Base-by-base conservation (phyloP, 1,140 invertebrate genomes). In the Drosophila tani region DNA sequence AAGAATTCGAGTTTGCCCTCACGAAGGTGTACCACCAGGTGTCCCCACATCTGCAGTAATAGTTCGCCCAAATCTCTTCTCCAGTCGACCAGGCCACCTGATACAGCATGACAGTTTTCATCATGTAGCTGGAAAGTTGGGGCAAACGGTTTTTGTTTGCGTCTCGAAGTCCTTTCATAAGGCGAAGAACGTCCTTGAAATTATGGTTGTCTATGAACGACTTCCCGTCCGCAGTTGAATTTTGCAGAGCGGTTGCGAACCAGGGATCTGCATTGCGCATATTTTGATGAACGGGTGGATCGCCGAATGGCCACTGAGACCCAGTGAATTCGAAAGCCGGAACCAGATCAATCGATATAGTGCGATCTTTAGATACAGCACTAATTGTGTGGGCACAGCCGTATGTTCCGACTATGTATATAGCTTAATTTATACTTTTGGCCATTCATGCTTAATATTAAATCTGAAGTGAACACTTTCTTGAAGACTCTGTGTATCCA, bases 131-230 rank as follows among this genome's bases (percentile, higher is more conserved):
- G 32, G 38, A 51, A 32, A 79, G 19, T 46, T 70, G 64, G 2
- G 65, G 58, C 32, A 79, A 21, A 1, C 41, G 40, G 0, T 12
- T 15, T 24, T 5, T 6, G 38, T 75, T 29, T 35, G 45, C 38
- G 7, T 79, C 74, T 8, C 74, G 58, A 29, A 79, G 21, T 27
- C 27, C 58, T 15, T 78, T 79, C 76, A 78, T 79, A 8, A 79
- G 55, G 4, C 58, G 66, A 7, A 79, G 19, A 9, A 55, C 51
- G 12, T 78, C 58, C 32, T 71, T 79, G 4, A 79, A 38, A 11
- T 78, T 78, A 3, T 51, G 0, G 8, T 68, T 55, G 6, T 24
- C 56, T 55, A 21, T 21, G 32, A 55, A 55, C 12, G 6, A 14
- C 29, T 8, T 21, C 0, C 29, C 50, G 2, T 7, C n/a, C 6